Evolutionary conservation across 2,797 vertebrate species (phyloP), one percentile per base, ranked within the genome.

Genomic region (Platyrinchus mystaceus): DNA sequence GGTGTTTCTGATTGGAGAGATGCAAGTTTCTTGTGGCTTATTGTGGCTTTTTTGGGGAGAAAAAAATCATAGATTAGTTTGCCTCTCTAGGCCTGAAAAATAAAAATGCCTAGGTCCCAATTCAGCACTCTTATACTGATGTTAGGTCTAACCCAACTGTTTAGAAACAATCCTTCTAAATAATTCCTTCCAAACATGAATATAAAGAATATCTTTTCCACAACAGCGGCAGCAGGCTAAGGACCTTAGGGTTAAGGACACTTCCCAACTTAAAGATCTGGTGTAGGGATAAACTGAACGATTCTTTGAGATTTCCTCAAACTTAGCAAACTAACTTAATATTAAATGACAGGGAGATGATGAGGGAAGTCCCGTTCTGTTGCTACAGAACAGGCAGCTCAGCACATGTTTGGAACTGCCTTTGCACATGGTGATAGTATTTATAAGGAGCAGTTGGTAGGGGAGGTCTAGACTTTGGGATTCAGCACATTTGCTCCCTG

Each of bases 1-100:
- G 89, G 92, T 97, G 97, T 97, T 97, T 93, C 98, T 98, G 97
- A 98, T 98, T 98, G 98, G 98, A 97, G 97, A 97, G 96, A 96
- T 96, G 80, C 87, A 92, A 97, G 93, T 95, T 96, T 97, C 95
- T 94, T 94, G 84, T 79, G 95, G 49, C 77, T 97, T 97, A 89
- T 95, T 96, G 93, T 94, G 92, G 84, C 67, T 94, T 96, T 92
- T 91, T 46, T 1, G 1, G 53, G 17, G 3, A 18, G 4, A 14
- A n/a, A 85, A 85, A 80, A 86, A 84, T 28, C 23, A n/a, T 53
- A 90, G 86, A 50, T 90, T 95, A 39, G 39, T 95, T 94, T 92
- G 12, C 52, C 87, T 67, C 49, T 66, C 15, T 68, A 84, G 95
- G 92, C 85, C 93, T 81, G 75, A 68, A 79, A 93, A 89, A 69